Percentiles rank a stretch among this genome's conserved stretches.
Evolutionary conservation across 1,140 invertebrate species (phyloP).

Genomic region (Drosophila micromelanica): DNA sequence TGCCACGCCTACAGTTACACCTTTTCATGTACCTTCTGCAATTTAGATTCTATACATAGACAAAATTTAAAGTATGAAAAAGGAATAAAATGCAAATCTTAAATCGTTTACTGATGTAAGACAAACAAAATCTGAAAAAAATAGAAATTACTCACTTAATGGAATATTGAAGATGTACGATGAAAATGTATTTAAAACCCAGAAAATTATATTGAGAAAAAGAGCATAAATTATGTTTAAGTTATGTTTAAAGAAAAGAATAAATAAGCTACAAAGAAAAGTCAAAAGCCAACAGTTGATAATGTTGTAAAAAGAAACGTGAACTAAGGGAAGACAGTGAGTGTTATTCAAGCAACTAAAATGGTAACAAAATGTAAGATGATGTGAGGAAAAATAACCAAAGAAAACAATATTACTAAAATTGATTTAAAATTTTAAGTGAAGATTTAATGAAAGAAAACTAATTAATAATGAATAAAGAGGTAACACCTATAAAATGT

Average conservation of each 20-base stretch:
- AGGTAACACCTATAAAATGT: constrained; percentile 79
- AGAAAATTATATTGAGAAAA: constrained; percentile 52
- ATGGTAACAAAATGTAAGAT: constrained; percentile 54
- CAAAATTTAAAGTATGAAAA: constrained; percentile 27
- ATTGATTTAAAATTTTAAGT: constrained; percentile 79
- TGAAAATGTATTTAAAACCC: constrained; percentile 63
- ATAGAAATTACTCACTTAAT: constrained; percentile 57
- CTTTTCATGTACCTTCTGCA: constrained; percentile 81
- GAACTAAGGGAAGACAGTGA: constrained; percentile 61
- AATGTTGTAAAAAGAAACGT: constrained; percentile 73
- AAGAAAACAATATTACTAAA: constrained; percentile 73
- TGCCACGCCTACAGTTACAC: constrained; percentile 57
- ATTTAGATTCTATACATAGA: constrained; percentile 72
- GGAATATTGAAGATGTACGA: constrained; percentile 28
- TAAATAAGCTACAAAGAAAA: constrained; percentile 72
- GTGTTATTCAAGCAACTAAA: constrained; percentile 72
- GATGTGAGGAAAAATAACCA: constrained; percentile 67
- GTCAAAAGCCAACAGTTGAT: constrained; percentile 82
- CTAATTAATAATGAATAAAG: constrained; percentile 81
- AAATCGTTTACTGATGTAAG: constrained; percentile 71
- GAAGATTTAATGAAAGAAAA: constrained; percentile 61
- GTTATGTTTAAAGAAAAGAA: constrained; percentile 74
- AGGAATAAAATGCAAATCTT: constrained; percentile 32
- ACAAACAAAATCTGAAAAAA: constrained; percentile 43
- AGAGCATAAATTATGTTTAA: constrained; percentile 72